Percentiles rank a stretch among this genome's conserved stretches.
Evolutionary conservation across 1,140 invertebrate species (phyloP).

Genomic region (Eufriesea mexicana): DNA sequence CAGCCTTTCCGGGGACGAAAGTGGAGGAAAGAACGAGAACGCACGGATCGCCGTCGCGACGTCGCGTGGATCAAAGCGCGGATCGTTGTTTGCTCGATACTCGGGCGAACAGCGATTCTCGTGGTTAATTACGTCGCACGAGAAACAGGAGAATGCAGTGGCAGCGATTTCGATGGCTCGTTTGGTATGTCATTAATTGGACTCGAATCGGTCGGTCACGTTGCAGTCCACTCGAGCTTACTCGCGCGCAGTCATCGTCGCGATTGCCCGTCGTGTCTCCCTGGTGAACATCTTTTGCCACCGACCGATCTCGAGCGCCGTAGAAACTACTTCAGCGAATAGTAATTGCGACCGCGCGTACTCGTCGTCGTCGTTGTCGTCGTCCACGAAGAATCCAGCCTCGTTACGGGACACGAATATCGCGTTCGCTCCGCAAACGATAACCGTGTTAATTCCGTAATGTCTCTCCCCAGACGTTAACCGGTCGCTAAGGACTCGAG

Average conservation of each 20-base stretch:
- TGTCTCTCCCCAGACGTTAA: background rate
- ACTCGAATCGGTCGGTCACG: background rate
- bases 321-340: background rate
- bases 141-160: background rate
- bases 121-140: conserved; percentile 29
- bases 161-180: conserved; percentile 22
- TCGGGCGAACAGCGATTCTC: background rate
- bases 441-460: background rate
- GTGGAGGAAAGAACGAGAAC: too few species aligned
- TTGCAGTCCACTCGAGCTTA: conserved; percentile 16
- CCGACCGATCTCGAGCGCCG: background rate
- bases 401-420: background rate
- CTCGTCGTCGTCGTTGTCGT: too few species aligned
- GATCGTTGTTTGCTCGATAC: background rate
- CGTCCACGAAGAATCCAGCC: background rate
- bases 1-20: too few species aligned
- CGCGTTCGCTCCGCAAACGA: background rate
- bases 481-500: background rate
- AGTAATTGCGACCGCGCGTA: background rate
- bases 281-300: conserved; percentile 4
- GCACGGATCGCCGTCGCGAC: background rate
- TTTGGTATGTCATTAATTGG: conserved; percentile 41
- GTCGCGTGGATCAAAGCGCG: background rate
- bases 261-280: background rate
- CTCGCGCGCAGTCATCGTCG: background rate